These are phyloP conservation scores for Vesta saturnalis DNA, from an alignment of 2,888 invertebrate genomes.

Conservation along the genomic window DNA sequence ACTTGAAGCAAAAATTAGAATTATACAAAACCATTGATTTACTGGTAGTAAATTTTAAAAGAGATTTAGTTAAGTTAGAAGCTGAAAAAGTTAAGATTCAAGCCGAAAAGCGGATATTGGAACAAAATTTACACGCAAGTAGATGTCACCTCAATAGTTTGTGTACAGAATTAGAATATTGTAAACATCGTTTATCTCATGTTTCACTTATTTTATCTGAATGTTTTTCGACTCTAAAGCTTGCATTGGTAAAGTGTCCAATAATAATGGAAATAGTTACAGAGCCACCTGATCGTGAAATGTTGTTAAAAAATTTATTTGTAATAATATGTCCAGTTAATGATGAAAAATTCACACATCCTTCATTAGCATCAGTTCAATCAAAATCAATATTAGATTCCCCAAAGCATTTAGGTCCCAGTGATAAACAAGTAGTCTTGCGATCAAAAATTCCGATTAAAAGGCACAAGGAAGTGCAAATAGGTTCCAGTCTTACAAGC, in stretches of 20 bases:
- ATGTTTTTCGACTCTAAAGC: constrained; percentile 70
- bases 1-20: constrained; percentile 34
- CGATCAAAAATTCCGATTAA: constrained; percentile 51
- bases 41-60: constrained; percentile 27
- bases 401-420: constrained; percentile 74
- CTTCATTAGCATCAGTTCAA: constrained; percentile 62
- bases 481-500: no score
- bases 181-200: constrained; percentile 66
- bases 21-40: constrained; percentile 45
- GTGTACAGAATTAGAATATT: constrained; percentile 60
- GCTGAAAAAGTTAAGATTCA: constrained; percentile 42
- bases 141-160: constrained; percentile 64
- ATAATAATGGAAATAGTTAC: constrained; percentile 60
- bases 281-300: no score
- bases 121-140: constrained; percentile 68
- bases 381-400: constrained; percentile 64
- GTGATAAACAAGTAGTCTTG: constrained; percentile 64
- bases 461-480: constrained; percentile 51
- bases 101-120: constrained; percentile 53
- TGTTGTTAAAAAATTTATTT: constrained; percentile 62
- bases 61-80: constrained; percentile 38
- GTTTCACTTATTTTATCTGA: constrained; percentile 69
- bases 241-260: constrained; percentile 64
- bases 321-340: constrained; percentile 55
- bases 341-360: constrained; percentile 56